These are phyloP conservation scores for Penelope pileata DNA, from an alignment of 2,113 vertebrate genomes.

Conservation along the genomic window DNA sequence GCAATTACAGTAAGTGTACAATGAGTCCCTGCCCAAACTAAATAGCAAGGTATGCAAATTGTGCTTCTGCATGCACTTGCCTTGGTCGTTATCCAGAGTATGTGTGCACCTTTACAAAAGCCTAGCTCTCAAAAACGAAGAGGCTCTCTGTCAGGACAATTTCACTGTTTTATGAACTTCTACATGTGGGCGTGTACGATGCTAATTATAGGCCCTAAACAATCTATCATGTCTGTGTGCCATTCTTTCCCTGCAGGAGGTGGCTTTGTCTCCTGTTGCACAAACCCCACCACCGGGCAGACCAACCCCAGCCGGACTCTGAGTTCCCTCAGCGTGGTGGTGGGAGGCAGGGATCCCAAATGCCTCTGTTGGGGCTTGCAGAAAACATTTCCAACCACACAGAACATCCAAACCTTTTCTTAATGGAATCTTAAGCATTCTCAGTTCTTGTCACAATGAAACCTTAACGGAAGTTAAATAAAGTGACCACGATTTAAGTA, in stretches of 20 bases:
- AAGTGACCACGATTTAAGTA: background rate
- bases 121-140: background rate
- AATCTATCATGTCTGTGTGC: background rate
- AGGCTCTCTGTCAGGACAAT: background rate
- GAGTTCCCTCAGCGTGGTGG: background rate
- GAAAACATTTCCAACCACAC: background rate
- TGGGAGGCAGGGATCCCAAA: background rate
- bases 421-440: background rate
- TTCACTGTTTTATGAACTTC: background rate
- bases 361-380: background rate
- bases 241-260: accelerated
- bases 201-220: background rate
- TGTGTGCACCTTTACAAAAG: background rate
- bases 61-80: background rate
- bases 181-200: background rate
- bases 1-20: background rate
- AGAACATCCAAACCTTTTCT: background rate
- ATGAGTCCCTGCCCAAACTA: background rate
- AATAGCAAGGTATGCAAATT: background rate
- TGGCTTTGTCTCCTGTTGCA: background rate
- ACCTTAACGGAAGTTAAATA: background rate
- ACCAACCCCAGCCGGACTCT: background rate
- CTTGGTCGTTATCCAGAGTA: background rate
- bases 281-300: background rate
- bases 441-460: background rate